Evolutionary conservation across 2,797 vertebrate genomes (phyloP).

Genomic region (Danio tinwini): DNA sequence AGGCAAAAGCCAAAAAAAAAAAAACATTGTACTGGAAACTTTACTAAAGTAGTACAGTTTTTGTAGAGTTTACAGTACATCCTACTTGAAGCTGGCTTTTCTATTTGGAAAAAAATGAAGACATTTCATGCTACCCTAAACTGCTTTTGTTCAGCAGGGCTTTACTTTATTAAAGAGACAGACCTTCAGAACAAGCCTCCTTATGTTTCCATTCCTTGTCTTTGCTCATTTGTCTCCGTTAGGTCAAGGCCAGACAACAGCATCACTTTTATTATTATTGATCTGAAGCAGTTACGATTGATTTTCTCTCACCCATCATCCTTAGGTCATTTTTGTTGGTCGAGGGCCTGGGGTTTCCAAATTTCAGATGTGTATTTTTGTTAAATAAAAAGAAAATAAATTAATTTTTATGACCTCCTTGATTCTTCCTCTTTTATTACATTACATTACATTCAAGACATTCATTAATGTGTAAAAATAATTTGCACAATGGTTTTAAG

Average conservation of each 20-base stretch:
- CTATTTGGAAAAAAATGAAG: neutral
- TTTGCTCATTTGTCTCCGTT: conserved; percentile 59
- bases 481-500: too few species aligned
- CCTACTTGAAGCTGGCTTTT: neutral
- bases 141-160: conserved; percentile 1
- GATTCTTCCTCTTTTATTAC: too few species aligned
- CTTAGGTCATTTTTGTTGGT: conserved; percentile 59
- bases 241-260: conserved; percentile 65
- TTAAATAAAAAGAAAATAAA: too few species aligned
- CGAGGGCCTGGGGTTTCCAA: conserved; percentile 50
- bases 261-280: conserved; percentile 70
- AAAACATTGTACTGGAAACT: neutral
- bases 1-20: neutral
- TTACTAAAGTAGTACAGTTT: neutral
- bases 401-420: too few species aligned
- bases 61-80: neutral
- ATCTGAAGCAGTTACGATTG: conserved; percentile 67
- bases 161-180: neutral
- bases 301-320: conserved; percentile 62
- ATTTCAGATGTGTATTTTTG: too few species aligned
- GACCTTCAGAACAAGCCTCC: neutral
- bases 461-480: too few species aligned
- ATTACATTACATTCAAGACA: too few species aligned
- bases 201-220: conserved; percentile 37
- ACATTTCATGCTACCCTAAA: neutral